Evolutionary conservation across 2,888 invertebrate species (phyloP), one percentile per base, ranked within the genome.

Genomic region (Phalangium opilio): DNA sequence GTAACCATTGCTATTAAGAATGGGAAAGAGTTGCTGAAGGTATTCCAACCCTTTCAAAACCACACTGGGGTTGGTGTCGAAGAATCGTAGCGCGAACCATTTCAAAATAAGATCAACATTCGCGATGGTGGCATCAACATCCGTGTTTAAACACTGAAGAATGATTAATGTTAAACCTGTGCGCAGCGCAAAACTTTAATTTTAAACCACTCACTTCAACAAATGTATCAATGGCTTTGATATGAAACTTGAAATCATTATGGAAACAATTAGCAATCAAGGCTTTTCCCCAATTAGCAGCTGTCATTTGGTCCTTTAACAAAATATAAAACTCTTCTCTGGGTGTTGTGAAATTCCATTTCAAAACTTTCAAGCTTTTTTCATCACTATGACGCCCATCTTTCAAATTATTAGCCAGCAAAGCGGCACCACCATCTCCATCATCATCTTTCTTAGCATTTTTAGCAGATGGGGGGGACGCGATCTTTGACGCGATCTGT

Each of bases 1-100:
- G 64, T 93, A 91, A 52, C 82, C 79, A 51, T 76, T 75, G 36
- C 82, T 78, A 41, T 81, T 80, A 27, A 93, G 72, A 63, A 79
- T 74, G 53, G 76, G 76, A 67, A 96, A 91, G 49, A 91, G 82
- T 15, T 75, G 67, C 52, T 81, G 78, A 11, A 95, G 70, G 67
- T 90, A 95, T 64, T 95, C 95, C 58, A 96, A 70, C n/a, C 85
- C 89, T 70, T 89, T 91, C 58, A 95, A 74, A 50, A 96, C 74
- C 34, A 96, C 95, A 14, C 91, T 90, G 10, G 96, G 95, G 71
- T 98, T 98, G 19, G 96, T 98, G 70, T 98, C 96, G 62, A 93
- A 96, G 71, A 98, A 98, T 50, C 96, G 74, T 41, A 98, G 70
- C 0, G 95, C 93, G 58, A 93, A 67, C 96, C 96, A 98, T 65